These are phyloP conservation scores for Phrynocephalus versicolor DNA, from an alignment of 2,113 vertebrate genomes.

Conservation along the genomic window DNA sequence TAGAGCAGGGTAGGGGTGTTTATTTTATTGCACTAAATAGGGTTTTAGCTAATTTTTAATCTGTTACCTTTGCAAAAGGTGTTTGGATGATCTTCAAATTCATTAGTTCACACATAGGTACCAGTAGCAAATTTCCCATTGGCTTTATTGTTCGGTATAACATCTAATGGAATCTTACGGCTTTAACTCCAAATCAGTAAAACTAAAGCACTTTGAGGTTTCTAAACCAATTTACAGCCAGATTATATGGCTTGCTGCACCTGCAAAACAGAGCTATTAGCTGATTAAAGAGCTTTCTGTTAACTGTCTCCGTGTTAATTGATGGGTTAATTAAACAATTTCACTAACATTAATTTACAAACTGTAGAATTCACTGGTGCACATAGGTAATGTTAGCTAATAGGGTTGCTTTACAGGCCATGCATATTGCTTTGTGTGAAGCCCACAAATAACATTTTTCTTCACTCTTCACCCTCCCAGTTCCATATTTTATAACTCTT, in stretches of 20 bases:
- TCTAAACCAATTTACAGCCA: neutral
- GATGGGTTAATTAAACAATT: neutral
- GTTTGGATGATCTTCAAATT: slow-evolving; percentile 4
- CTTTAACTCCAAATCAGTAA: neutral
- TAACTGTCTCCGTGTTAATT: neutral
- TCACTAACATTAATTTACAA: neutral
- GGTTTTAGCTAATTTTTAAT: slow-evolving; percentile 24
- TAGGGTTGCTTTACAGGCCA: no score
- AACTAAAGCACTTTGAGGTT: neutral
- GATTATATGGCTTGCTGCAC: neutral
- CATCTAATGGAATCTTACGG: neutral
- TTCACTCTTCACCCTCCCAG: no score
- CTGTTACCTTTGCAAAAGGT: slow-evolving; percentile 38
- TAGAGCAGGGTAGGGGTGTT: slow-evolving; percentile 4
- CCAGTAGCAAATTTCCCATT: neutral
- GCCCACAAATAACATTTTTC: no score
- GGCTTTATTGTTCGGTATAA: neutral
- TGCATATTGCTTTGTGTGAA: no score
- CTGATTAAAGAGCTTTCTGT: neutral
- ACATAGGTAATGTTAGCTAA: neutral
- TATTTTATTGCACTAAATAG: slow-evolving; percentile 35
- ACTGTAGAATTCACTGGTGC: neutral
- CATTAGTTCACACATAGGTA: neutral
- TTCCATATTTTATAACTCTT: no score
- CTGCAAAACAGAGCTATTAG: neutral